These are phyloP conservation scores for Drosophila mayri DNA, from an alignment of 1,140 invertebrate species.

Conservation along the genomic window DNA sequence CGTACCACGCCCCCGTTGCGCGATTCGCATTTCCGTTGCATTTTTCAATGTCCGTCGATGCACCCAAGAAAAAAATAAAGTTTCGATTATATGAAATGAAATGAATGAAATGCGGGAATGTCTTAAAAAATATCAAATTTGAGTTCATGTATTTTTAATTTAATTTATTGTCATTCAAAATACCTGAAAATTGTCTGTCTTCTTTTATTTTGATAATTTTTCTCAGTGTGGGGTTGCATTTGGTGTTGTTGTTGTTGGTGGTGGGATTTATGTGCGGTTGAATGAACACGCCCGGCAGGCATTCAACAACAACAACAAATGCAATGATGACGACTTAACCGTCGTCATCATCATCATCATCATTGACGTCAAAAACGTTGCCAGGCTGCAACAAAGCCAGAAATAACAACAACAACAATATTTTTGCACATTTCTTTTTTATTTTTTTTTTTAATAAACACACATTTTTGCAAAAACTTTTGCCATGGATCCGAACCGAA, in stretches of 20 bases:
- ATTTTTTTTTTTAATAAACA: slow-evolving; percentile 62
- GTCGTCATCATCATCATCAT: slow-evolving; percentile 52
- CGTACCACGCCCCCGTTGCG: slow-evolving; percentile 51
- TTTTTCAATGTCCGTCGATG: slow-evolving; percentile 60
- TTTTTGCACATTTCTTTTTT: slow-evolving; percentile 46
- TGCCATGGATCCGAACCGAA: slow-evolving; percentile 31
- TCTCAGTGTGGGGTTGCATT: slow-evolving; percentile 8
- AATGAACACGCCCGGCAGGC: slow-evolving; percentile 76
- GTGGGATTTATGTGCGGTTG: slow-evolving; percentile 79
- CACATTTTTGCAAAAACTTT: slow-evolving; percentile 62
- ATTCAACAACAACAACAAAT: slow-evolving; percentile 46
- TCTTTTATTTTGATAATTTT: background rate
- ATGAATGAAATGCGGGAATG: background rate
- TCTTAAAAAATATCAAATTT: background rate
- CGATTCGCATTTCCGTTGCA: slow-evolving; percentile 64
- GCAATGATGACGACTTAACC: slow-evolving; percentile 52
- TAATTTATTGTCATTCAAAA: background rate
- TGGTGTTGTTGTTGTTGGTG: slow-evolving; percentile 26
- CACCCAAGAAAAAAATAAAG: background rate
- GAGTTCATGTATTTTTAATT: background rate
- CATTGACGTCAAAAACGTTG: slow-evolving; percentile 19
- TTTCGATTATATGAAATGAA: background rate
- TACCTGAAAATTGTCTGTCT: background rate
- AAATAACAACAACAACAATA: slow-evolving; percentile 27
- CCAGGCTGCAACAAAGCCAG: slow-evolving; percentile 35